Base-by-base conservation (phyloP, 2,888 invertebrate species). In the Parapristionchus giblindavisi region DNA sequence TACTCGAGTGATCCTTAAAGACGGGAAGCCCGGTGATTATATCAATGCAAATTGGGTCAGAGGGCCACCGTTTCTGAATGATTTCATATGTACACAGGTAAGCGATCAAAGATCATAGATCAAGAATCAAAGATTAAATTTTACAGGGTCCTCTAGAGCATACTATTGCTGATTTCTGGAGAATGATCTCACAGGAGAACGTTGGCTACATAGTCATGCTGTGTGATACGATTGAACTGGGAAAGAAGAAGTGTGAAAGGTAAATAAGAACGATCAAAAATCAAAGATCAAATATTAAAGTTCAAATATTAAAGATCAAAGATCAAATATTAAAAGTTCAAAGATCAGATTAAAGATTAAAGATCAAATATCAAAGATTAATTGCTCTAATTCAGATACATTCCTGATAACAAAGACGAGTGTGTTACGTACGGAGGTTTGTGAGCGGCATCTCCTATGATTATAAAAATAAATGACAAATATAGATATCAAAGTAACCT, bases 181-280 rank as follows among this genome's bases (percentile, higher is more conserved):
- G 68, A 0, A 68, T 68, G 68, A 52, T 68, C 4, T 14, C 43
- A 17, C 63, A 68, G 68, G 51, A 68, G 52, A 52, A 68, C 11
- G 68, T 68, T 17, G 68, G 68, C 21, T 68, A 68, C 68, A 68
- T 68, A 11, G 52, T 68, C 14, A 68, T 68, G 68, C 68, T 68
- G 34, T 68, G 68, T 38, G 68, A 68, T 8, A 21, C 52, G 21
- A 34, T 68, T 14, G 68, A 68, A 36, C 34, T 68, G 52, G 68
- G 68, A 6, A 68, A 68, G 68, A 51, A 52, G 51, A 68, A 68
- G 68, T 68, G 68, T 21, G 68, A 68, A 52, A 68, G 24, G 68
- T 68, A 52, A 34, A 52, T 29, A 52, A 24, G 11, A 14, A 14
- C 43, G 43, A 43, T 43, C 43, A 17, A 43, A 14, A 43, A 43